Evolutionary conservation across 2,888 invertebrate species (phyloP).

Genomic region (Sphaerophoria taeniata): DNA sequence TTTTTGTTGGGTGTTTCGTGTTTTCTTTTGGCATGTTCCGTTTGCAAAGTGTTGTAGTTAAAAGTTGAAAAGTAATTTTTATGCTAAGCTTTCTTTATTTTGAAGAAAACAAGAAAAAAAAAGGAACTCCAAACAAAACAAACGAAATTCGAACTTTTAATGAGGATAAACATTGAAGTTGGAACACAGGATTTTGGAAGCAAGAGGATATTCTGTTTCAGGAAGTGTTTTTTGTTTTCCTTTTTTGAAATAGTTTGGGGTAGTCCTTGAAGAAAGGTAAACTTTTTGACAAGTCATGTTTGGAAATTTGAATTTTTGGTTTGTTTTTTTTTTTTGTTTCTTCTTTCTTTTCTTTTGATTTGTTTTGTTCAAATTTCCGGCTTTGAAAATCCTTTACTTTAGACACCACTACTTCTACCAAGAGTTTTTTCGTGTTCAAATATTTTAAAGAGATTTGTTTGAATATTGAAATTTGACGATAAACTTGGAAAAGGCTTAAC

Average conservation of each 20-base stretch:
- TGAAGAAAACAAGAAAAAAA: slow-evolving; percentile 14
- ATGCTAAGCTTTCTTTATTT: slow-evolving; percentile 44
- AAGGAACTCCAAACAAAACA: slow-evolving; percentile 30
- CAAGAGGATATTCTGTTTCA: slow-evolving; percentile 13
- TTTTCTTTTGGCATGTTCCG: slow-evolving; percentile 15
- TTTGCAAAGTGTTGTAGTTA: slow-evolving; percentile 19
- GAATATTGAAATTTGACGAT: too few species aligned
- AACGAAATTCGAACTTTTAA: slow-evolving; percentile 66
- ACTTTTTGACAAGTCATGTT: slow-evolving; percentile 24
- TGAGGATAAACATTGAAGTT: slow-evolving; percentile 58
- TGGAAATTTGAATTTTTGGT: slow-evolving; percentile 7
- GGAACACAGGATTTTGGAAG: slow-evolving; percentile 5
- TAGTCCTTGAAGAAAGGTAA: slow-evolving; percentile 5
- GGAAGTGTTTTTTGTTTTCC: slow-evolving; percentile 3
- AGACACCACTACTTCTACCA: background rate
- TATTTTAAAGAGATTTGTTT: too few species aligned
- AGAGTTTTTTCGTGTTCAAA: background rate
- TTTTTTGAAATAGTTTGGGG: background rate
- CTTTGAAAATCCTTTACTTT: slow-evolving; percentile 9
- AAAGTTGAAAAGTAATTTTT: slow-evolving; percentile 47
- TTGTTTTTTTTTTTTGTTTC: background rate
- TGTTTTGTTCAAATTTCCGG: slow-evolving; percentile 6
- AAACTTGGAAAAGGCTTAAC: too few species aligned
- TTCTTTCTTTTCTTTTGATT: background rate
- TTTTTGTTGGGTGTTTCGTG: background rate